Percentiles rank a stretch among this genome's conserved stretches.
Evolutionary conservation across 2,888 invertebrate species (phyloP).

Genomic region (Dichetophora obliterata): DNA sequence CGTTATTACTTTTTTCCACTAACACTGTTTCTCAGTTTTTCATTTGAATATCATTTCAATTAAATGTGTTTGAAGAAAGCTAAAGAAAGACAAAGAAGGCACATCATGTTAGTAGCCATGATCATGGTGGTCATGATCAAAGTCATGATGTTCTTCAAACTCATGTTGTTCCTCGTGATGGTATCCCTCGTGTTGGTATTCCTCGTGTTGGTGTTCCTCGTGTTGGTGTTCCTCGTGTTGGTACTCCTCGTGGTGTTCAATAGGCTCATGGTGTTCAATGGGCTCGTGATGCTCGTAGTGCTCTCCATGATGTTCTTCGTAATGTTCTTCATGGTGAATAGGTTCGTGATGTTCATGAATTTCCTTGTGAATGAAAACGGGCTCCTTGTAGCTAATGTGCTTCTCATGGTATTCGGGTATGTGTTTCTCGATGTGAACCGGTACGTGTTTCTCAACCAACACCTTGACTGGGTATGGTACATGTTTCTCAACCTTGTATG

Average conservation of each 20-base stretch:
- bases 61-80: slow-evolving; percentile 58
- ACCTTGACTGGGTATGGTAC: slow-evolving; percentile 81
- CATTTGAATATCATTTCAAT: slow-evolving; percentile 53
- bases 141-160: slow-evolving; percentile 56
- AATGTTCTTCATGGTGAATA: slow-evolving; percentile 53
- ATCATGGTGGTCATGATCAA: slow-evolving; percentile 59
- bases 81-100: slow-evolving; percentile 51
- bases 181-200: slow-evolving; percentile 40
- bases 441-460: slow-evolving; percentile 77
- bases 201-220: slow-evolving; percentile 53
- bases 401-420: slow-evolving; percentile 74
- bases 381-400: slow-evolving; percentile 78
- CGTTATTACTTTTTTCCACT: slow-evolving; percentile 6
- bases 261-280: slow-evolving; percentile 38
- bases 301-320: slow-evolving; percentile 37
- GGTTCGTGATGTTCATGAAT: slow-evolving; percentile 52
- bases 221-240: slow-evolving; percentile 45
- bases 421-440: slow-evolving; percentile 82
- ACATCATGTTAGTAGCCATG: slow-evolving; percentile 51
- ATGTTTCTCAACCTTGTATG: slow-evolving; percentile 77
- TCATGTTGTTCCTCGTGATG: slow-evolving; percentile 57
- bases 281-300: slow-evolving; percentile 45
- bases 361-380: slow-evolving; percentile 28
- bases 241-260: slow-evolving; percentile 44
- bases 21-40: slow-evolving; percentile 7